Evolutionary conservation across 2,888 invertebrate genomes (phyloP).

Genomic region (Leptopterna dolabrata): DNA sequence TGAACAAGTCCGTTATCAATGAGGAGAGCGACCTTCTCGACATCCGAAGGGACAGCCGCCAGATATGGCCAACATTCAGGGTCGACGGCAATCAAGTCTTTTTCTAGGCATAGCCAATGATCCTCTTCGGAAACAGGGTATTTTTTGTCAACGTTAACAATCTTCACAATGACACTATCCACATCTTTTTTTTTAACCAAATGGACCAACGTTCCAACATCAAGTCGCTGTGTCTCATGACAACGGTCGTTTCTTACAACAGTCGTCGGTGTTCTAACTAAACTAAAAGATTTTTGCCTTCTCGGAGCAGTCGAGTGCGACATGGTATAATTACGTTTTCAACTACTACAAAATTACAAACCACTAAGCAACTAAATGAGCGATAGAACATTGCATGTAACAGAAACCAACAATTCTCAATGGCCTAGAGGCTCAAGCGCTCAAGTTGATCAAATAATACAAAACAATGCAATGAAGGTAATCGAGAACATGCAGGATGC

Average conservation of each 20-base stretch:
- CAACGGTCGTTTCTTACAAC: background rate
- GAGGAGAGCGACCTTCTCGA: constrained; percentile 58
- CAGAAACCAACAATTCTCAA: background rate
- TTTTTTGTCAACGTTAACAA: constrained; percentile 58
- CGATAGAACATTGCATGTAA: background rate
- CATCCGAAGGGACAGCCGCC: constrained; percentile 60
- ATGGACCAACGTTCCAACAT: constrained; percentile 61
- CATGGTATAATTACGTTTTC: background rate
- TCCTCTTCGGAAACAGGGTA: constrained; percentile 60
- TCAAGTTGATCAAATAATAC: background rate
- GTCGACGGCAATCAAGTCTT: constrained; percentile 60
- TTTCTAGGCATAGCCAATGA: constrained; percentile 60
- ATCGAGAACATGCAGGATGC: background rate
- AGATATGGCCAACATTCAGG: constrained; percentile 61
- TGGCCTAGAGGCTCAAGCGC: no score
- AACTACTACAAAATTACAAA: background rate
- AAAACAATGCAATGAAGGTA: background rate
- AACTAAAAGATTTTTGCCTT: constrained; percentile 36
- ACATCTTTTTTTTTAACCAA: constrained; percentile 56
- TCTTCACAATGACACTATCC: constrained; percentile 59
- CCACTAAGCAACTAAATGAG: background rate
- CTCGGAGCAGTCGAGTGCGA: background rate
- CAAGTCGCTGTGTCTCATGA: background rate
- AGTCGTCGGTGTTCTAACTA: constrained; percentile 12
- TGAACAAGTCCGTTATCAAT: constrained; percentile 59